These are phyloP conservation scores for Nematopogon swammerdamellus DNA, from an alignment of 2,888 invertebrate genomes.

Conservation along the genomic window DNA sequence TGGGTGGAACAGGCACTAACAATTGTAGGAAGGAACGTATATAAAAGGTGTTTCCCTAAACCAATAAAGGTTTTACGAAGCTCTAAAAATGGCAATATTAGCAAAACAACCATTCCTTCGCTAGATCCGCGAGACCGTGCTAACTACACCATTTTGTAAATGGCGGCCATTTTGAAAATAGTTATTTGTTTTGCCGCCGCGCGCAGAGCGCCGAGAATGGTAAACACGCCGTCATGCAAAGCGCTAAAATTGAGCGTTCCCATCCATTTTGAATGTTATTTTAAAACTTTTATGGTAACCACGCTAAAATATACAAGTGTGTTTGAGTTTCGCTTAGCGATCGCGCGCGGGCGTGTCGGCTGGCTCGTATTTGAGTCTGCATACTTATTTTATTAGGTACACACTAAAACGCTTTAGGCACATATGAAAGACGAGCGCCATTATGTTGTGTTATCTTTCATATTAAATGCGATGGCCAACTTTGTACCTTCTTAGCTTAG, in stretches of 20 bases:
- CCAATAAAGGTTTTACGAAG: too few species aligned
- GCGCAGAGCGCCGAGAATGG: neutral
- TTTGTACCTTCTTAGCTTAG: too few species aligned
- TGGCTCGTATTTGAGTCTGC: neutral
- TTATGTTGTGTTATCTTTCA: too few species aligned
- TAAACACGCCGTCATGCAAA: neutral
- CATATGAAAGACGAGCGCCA: too few species aligned
- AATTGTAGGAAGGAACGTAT: too few species aligned
- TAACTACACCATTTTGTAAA: neutral
- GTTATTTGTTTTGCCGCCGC: neutral
- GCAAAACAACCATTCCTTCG: neutral
- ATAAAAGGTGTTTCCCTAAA: too few species aligned
- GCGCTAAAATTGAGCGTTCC: neutral
- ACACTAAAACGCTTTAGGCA: neutral
- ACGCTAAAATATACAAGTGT: neutral
- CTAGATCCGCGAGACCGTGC: neutral
- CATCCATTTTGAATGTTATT: neutral
- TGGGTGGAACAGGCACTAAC: too few species aligned
- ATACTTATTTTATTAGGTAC: neutral
- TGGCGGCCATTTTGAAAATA: neutral
- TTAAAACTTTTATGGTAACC: neutral
- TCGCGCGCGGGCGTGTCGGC: neutral
- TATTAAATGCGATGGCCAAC: too few species aligned
- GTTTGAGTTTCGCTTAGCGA: neutral
- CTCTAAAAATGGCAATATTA: neutral